Base-by-base conservation (phyloP, 1,140 invertebrate genomes). In the Pseudomyrmex gracilis region DNA sequence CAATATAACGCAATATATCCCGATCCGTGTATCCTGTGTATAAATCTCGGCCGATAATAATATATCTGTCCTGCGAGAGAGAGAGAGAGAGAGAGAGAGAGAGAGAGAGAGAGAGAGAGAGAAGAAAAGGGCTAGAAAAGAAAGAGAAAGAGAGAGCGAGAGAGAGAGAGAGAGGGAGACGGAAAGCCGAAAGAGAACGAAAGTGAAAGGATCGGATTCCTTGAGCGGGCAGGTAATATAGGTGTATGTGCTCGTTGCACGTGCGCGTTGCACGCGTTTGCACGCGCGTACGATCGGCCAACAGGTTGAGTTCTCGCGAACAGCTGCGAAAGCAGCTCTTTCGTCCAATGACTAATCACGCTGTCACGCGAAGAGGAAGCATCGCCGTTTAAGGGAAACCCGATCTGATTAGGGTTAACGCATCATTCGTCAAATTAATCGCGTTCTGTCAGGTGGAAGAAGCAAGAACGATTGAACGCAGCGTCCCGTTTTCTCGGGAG, bases 151-250 rank as follows among this genome's bases (percentile, higher is more conserved):
- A 57, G 1, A 61, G 58, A 63, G 8, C 12, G 80, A 24, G 49
- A 63, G 49, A 47, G 58, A 84, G 80, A 24, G 49, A 63, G 49
- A 47, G 58, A 84, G 57, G 66, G 74, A 55, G 70, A 88, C 43
- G 70, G 84, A 80, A 66, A 76, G 77, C 60, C 74, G 55, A 89
- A 89, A 84, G 87, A 82, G 87, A 89, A 89, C 89, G 91, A 92
- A 91, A 93, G 91, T 92, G 92, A 92, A 92, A 92, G 92, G 91
- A 68, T 87, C 53, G 61, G 85, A 93, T 92, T 91, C 91, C 90
- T 61, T 34, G 34, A 34, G 5, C 34, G 34, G n/a, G 20, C 68
- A 15, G 13, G 17, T 80, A 64, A 15, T 34, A 74, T 66, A 71
- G 53, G 43, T 80, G 58, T 58, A 82, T n/a, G 17, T 22, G 73